Conservation (phyloP, 2,888 invertebrate genomes). For the Heliconius hortense region DNA sequence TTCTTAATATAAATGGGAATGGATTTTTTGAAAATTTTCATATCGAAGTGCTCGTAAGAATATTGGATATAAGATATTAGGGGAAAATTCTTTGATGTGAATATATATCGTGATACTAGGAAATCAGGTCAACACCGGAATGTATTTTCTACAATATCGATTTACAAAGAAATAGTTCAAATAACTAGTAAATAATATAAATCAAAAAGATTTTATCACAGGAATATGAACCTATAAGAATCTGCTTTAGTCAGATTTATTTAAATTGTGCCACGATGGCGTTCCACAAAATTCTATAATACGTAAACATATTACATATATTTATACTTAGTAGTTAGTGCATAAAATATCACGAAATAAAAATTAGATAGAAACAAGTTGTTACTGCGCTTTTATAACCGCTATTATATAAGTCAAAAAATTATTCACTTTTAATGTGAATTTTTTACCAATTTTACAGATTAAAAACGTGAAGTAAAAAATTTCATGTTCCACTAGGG, state of each 20-base stretch:
- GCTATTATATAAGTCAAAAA: not conserved
- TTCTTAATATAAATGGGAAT: constrained; percentile 1
- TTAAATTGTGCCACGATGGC: not conserved
- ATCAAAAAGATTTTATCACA: not conserved
- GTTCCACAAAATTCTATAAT: no score
- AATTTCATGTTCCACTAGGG: constrained; percentile 34
- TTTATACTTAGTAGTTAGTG: no score
- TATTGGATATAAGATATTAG: constrained; percentile 31
- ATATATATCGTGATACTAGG: constrained; percentile 21
- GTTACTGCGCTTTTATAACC: not conserved
- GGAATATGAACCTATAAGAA: not conserved
- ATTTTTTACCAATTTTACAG: constrained; percentile 33
- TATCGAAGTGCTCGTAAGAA: constrained; percentile 13
- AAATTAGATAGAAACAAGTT: no score
- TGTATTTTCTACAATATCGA: not conserved
- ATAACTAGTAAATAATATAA: not conserved
- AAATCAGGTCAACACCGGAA: constrained; percentile 30
- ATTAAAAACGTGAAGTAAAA: constrained; percentile 39
- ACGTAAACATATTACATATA: no score
- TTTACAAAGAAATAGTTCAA: constrained; percentile 5
- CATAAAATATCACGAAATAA: no score
- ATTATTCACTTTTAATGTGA: constrained; percentile 24
- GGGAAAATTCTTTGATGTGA: constrained; percentile 29
- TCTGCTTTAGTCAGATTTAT: not conserved
- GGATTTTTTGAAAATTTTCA: constrained; percentile 12